Base-by-base conservation (phyloP, 2,888 invertebrate genomes). In the Sphinx pinastri region DNA sequence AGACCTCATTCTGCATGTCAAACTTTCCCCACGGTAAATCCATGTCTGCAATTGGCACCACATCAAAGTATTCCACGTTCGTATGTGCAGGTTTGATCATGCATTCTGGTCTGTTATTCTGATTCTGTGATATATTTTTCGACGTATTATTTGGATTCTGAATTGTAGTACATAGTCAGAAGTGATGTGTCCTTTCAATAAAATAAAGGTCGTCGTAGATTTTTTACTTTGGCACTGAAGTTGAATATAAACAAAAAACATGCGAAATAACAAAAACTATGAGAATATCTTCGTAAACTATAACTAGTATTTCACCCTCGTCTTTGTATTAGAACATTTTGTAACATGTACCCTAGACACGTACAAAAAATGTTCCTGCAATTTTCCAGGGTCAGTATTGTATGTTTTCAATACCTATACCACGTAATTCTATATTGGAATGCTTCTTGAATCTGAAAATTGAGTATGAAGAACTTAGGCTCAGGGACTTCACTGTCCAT, bases 1-100 rank as follows among this genome's bases (percentile, higher is more conserved):
- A 19, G 13, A 49, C 49, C 49, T n/a, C 11, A 19, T 49, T 63
- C 49, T 13, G 0, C 63, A 16, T 19, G 49, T 63, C 63, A 49
- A 47, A 49, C 19, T 1, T 13, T 16, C 49, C 19, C 13, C n/a
- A 10, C 45, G 19, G 63, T 63, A 49, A 63, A 63, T 63, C 13
- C 19, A 19, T 47, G 63, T 19, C 63, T 68, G 59, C 68, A 58
- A 14, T 51, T 68, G 68, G 59, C 68, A 59, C 31, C 51, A 59
- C 51, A 38, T 59, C 68, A 51, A 68, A 59, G 51, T 59, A 31
- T 68, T 58, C 16, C 51, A 19, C 16, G n/a, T 68, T 16, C 51
- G 51, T 51, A 14, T 59, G 13, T 59, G 31, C 55, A 51, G 58
- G n/a, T 59, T 19, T 52, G 51, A 51, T 59, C 59, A 52, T 49